A percentile compares a stretch with the other conserved stretches of the same genome.
These are phyloP conservation scores for Heteromormyrus szaboi DNA, from an alignment of 2,797 vertebrate genomes.

Conservation along the genomic window DNA sequence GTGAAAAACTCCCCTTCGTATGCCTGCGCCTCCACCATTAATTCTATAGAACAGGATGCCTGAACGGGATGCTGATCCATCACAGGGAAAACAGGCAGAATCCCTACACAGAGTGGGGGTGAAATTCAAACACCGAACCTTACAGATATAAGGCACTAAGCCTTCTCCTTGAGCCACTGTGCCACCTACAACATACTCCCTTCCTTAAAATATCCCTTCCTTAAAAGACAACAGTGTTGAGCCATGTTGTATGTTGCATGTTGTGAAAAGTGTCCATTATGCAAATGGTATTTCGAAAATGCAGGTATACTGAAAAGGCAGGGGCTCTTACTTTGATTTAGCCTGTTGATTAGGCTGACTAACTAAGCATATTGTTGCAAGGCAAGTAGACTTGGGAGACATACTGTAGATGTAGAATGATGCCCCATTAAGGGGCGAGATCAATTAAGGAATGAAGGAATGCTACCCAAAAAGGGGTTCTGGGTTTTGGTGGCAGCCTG, in stretches of 20 bases:
- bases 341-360: background rate
- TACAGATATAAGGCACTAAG: background rate
- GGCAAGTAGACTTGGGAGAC: background rate
- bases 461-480: background rate
- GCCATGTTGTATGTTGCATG: background rate
- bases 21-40: background rate
- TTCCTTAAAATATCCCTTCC: background rate
- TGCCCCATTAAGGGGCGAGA: background rate
- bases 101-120: background rate
- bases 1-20: background rate
- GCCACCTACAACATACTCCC: background rate
- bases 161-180: background rate
- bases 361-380: background rate
- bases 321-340: background rate
- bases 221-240: background rate
- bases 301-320: background rate
- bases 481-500: background rate
- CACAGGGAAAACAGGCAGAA: background rate
- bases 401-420: background rate
- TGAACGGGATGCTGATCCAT: background rate
- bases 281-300: background rate
- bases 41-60: background rate
- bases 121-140: background rate
- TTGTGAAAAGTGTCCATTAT: background rate
- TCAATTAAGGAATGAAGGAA: background rate